phyloP scores from a whole-genome alignment of 2,888 invertebrate species.

The Pyralis farinalis region DNA sequence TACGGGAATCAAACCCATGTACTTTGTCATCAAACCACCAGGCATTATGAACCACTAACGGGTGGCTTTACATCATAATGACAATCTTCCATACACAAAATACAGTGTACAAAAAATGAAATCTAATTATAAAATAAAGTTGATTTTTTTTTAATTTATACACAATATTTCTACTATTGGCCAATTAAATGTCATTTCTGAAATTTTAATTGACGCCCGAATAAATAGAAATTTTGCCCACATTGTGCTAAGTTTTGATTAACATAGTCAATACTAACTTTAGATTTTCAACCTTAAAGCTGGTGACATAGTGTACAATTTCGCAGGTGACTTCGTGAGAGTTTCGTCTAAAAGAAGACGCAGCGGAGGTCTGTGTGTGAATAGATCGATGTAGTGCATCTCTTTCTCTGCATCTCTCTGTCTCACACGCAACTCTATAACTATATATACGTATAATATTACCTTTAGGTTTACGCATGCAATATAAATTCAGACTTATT shows the following conservation, averaged over 20 bases:
- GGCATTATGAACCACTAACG: too few relatives aligned
- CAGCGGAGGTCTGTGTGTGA: slow-evolving; percentile 73
- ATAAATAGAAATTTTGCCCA: slow-evolving; percentile 22
- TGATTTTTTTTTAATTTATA: too few relatives aligned
- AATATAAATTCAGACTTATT: too few relatives aligned
- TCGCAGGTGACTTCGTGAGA: slow-evolving; percentile 80
- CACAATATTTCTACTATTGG: too few relatives aligned
- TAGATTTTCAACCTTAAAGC: slow-evolving; percentile 33
- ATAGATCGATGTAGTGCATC: slow-evolving; percentile 76
- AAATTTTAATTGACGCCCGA: slow-evolving; percentile 3
- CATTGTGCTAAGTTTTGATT: slow-evolving; percentile 30
- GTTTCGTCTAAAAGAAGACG: slow-evolving; percentile 60
- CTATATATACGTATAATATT: slow-evolving; percentile 20
- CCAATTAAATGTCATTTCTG: slow-evolving; percentile 9
- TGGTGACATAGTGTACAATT: slow-evolving; percentile 54
- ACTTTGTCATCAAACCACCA: too few relatives aligned
- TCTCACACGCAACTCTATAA: slow-evolving; percentile 64
- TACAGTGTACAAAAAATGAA: too few relatives aligned
- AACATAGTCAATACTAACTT: slow-evolving; percentile 52
- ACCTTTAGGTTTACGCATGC: slow-evolving; percentile 19
- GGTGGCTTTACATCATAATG: too few relatives aligned
- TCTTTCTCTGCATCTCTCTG: slow-evolving; percentile 70
- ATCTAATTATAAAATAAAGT: too few relatives aligned
- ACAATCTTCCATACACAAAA: too few relatives aligned
- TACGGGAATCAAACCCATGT: too few relatives aligned